phyloP scores from a whole-genome alignment of 2,113 vertebrate genomes.

The Suncus etruscus region DNA sequence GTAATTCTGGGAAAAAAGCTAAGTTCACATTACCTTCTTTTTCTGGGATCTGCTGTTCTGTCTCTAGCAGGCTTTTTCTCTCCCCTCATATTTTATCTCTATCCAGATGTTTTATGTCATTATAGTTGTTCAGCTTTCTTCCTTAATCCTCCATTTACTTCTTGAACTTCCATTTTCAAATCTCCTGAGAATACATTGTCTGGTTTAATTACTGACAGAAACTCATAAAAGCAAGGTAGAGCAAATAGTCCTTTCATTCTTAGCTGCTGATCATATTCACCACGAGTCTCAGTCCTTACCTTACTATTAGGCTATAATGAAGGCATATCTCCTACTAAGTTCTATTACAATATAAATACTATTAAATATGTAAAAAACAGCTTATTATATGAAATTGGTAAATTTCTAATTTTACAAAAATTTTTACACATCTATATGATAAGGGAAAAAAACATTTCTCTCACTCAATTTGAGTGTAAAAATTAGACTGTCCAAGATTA shows the following conservation, averaged over 20 bases:
- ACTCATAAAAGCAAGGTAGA: not conserved
- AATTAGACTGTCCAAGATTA: not conserved
- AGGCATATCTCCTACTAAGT: not conserved
- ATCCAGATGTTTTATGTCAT: not conserved
- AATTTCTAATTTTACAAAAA: constrained; percentile 24
- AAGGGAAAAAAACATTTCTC: not conserved
- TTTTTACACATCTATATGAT: not conserved
- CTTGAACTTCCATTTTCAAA: not conserved
- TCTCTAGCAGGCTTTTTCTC: no score
- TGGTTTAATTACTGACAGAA: not conserved
- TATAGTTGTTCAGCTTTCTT: not conserved
- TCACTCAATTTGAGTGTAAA: not conserved
- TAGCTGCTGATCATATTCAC: not conserved
- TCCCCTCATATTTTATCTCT: not conserved
- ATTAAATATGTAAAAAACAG: not conserved
- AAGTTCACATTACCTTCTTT: not conserved
- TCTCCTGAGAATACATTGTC: not conserved
- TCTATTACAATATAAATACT: constrained; percentile 2
- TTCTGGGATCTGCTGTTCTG: not conserved
- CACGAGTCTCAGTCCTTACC: not conserved
- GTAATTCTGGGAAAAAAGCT: not conserved
- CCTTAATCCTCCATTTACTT: not conserved
- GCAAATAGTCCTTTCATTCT: not conserved
- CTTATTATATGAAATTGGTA: not conserved
- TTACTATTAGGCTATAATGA: not conserved